phyloP scores from a whole-genome alignment of 2,113 vertebrate species.

The Talpa occidentalis region DNA sequence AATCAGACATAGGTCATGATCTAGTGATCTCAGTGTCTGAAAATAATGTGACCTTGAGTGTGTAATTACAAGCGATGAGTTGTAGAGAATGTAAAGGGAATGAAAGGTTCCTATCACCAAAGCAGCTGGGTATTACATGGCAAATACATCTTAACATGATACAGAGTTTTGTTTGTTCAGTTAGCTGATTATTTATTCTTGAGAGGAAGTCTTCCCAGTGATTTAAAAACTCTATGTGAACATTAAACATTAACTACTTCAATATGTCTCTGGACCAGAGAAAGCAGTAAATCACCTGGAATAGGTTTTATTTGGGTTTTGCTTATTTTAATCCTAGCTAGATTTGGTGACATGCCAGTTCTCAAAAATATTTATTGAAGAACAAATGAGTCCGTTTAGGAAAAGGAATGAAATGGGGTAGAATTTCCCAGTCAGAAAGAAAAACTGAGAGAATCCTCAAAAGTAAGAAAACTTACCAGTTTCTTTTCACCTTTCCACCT shows the following conservation, averaged over 20 bases:
- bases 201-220: not conserved
- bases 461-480: not conserved
- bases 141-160: not conserved
- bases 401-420: not conserved
- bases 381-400: not conserved
- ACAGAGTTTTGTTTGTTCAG: not conserved
- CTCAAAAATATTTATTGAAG: not conserved
- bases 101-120: not conserved
- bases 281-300: slow-evolving; percentile 26
- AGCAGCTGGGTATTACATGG: not conserved
- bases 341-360: not conserved
- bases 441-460: not conserved
- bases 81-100: not conserved
- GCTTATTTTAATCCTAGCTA: slow-evolving; percentile 24
- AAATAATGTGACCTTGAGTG: not conserved
- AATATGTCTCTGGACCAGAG: not conserved
- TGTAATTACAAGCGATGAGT: not conserved
- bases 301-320: not conserved
- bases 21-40: not conserved
- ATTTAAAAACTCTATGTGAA: slow-evolving; percentile 48
- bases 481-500: not conserved
- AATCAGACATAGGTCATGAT: not conserved
- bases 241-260: slow-evolving; percentile 56
- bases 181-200: not conserved
- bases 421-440: not conserved